Base-by-base conservation (phyloP, 2,113 vertebrate species). In the Tachysurus vachellii region DNA sequence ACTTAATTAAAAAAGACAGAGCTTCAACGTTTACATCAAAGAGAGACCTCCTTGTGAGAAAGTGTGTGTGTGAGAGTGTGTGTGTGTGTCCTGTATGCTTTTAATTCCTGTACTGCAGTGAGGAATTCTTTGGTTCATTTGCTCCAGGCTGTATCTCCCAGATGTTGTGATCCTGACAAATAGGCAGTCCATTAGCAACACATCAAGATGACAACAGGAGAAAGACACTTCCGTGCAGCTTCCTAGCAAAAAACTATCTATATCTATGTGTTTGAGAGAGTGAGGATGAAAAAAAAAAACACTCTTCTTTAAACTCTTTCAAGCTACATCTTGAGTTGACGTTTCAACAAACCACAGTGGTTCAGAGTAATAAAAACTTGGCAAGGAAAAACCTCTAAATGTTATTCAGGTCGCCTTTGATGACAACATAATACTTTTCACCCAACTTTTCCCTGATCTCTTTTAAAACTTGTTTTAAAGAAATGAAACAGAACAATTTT, bases 161-260 rank as follows among this genome's bases (percentile, higher is more conserved):
- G 90, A 89, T 88, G 88, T 91, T 84, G 36, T 64, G 81, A 87
- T 91, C 71, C 50, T 75, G 87, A 76, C 73, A 84, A 86, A 88
- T 88, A 82, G 84, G 62, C 80, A 77, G 57, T 83, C 87, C 83
- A 89, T 87, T 89, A 86, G 80, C 54, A 68, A 17, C 86, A 82
- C 83, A 80, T 87, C 83, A 85, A 77, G 83, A 86, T 79, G 73
- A 87, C 80, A 83, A 81, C 82, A 85, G 87, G 85, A 76, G 87
- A 82, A 88, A 80, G 26, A 81, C 31, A 68, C 85, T 80, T 66
- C 75, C 56, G 50, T 56, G 50, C 62, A 54, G 77, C 76, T 68
- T 42, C 31, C 44, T 14, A 66, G 64, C 31, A 84, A 80, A 84
- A 68, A 76, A 17, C 26, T 6, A 56, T 54, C 64, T 62, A 28